phyloP scores from a whole-genome alignment of 1,140 invertebrate genomes.

The Heterodera schachtii region DNA sequence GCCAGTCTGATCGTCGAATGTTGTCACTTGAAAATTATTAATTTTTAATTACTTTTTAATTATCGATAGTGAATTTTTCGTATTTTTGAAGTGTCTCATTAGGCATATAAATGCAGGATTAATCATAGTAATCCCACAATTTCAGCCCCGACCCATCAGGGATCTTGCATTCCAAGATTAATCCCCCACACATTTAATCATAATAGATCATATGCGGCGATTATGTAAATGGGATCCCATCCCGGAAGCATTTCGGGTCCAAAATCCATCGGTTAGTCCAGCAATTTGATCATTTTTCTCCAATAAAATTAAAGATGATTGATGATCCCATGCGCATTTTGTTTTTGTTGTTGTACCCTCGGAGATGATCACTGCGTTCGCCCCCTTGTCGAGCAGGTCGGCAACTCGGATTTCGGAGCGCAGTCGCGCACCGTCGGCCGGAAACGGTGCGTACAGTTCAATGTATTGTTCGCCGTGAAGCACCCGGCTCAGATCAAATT shows the following conservation, averaged over 20 bases:
- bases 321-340: no score
- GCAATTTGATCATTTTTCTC: no score
- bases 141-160: no score
- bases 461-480: conserved; percentile 55
- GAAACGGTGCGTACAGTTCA: conserved; percentile 47
- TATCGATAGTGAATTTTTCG: not conserved
- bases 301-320: no score
- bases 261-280: no score
- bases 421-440: conserved; percentile 39
- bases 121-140: no score
- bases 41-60: not conserved
- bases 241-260: no score
- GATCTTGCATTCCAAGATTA: no score
- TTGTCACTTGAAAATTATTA: conserved; percentile 37
- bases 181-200: no score
- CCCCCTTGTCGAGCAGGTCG: conserved; percentile 52
- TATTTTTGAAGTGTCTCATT: not conserved
- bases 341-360: conserved; percentile 31
- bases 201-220: no score
- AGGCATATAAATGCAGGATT: no score
- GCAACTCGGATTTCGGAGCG: conserved; percentile 32
- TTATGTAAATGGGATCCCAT: no score
- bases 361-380: conserved; percentile 45
- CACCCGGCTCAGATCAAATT: conserved; percentile 45
- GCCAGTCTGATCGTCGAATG: conserved; percentile 28